Base-by-base conservation (phyloP, 2,888 invertebrate genomes). In the Luperina nickerlii region DNA sequence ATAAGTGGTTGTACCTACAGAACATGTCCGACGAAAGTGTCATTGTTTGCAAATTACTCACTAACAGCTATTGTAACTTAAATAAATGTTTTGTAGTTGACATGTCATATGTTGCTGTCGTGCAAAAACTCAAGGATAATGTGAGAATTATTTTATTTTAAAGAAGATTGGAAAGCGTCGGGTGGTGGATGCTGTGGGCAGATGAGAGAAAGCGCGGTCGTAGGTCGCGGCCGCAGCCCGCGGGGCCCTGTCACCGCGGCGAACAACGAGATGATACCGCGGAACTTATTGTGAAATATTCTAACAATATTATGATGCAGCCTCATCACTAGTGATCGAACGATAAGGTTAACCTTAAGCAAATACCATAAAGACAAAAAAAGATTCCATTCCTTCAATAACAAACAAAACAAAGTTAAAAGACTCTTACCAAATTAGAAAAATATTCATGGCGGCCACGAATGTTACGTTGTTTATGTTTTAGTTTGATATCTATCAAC, bases 31-130 rank as follows among this genome's bases (percentile, higher is more conserved):
- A 92, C 88, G 69, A 24, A 51, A 65, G 51, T 67, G 38, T 90
- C 93, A 95, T 95, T 96, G 95, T 96, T 95, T 94, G 93, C 91
- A 93, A 95, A 95, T 95, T 94, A 93, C 88, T 93, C 92, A 92
- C 91, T 90, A 88, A 90, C 90, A 89, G 90, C 88, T 90, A 66
- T 76, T 76, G 76, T 48, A 57, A 45, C 32, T 57, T 66, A 57
- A 24, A 87, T 66, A 57, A 27, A 87, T 88, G 82, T 82, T 82
- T 89, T 87, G 80, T 57, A 71, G 54, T 66, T 83, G 77, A 82
- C 54, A 81, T 88, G 63, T 85, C 66, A 80, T 77, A 72, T 82
- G 77, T 81, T 78, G 76, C 78, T 77, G 75, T 79, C 65, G 75
- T 81, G 81, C 76, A 83, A 78, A 84, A 86, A 76, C 7, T 83